A percentile compares a stretch with the other conserved stretches of the same genome.
phyloP scores from a whole-genome alignment of 2,797 vertebrate species.

The Myiothlypis coronata region DNA sequence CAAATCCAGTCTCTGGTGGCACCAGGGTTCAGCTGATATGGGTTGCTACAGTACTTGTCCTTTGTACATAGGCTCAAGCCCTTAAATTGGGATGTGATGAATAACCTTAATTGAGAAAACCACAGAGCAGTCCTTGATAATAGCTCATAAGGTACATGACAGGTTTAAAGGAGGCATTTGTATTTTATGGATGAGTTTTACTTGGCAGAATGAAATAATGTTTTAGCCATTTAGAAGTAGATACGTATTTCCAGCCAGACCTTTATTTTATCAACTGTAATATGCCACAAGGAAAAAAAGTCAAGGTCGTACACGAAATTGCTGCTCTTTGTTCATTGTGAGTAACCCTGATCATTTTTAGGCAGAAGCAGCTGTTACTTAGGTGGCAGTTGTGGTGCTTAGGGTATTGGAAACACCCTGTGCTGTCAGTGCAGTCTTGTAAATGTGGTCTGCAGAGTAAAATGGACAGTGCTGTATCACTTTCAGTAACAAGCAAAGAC shows the following conservation, averaged over 20 bases:
- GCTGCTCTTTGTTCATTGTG: background rate
- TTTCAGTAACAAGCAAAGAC: background rate
- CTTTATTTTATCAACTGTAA: background rate
- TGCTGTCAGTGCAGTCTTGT: background rate
- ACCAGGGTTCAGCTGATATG: background rate
- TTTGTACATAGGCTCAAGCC: background rate
- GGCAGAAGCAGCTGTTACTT: background rate
- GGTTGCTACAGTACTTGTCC: fast-evolving
- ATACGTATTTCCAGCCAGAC: background rate
- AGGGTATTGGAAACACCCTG: background rate
- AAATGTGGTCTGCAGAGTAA: background rate
- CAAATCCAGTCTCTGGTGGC: background rate
- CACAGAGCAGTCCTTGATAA: background rate
- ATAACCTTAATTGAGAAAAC: background rate
- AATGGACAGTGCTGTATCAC: background rate
- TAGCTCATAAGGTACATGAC: fast-evolving
- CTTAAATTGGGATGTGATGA: background rate
- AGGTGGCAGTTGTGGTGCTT: background rate
- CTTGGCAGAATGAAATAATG: background rate
- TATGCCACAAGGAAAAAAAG: background rate
- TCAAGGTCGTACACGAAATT: background rate
- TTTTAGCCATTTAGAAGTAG: background rate
- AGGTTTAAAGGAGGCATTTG: fast-evolving
- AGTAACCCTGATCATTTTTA: background rate
- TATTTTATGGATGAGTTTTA: background rate